Evolutionary conservation across 92 coral and sea anemone genomes (phyloP), one percentile per base, ranked within the genome.

Genomic region (Epizoanthus ramosus): DNA sequence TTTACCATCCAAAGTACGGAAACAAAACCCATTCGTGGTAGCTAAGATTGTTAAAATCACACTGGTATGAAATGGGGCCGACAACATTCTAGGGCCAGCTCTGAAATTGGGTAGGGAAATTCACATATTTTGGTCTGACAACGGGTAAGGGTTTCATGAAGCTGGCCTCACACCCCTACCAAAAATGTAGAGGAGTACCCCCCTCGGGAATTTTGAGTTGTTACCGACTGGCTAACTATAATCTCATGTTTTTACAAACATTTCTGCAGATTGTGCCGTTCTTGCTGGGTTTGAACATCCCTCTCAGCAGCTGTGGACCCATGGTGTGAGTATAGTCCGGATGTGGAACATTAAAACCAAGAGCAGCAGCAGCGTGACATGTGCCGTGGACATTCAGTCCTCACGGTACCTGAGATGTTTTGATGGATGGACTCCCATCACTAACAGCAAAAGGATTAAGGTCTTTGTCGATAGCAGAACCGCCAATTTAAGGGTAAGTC

Each of bases 401-500:
- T 77, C 82, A 14, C 43, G 57, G 2, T 77, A 41, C 39, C 0
- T 77, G 71, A 77, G 58, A 31, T 77, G 82, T 59, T 77, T 59
- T 60, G 8, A 59, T 15, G 82, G 82, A 13, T 77, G 82, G 82
- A 59, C 19, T 37, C 71, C 82, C 58, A 60, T 77, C 3, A 77
- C 71, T 21, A 57, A 77, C 66, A 24, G 39, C 17, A 37, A 59
- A 15, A 77, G 82, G 59, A 61, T 77, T 24, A 41, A 60, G 43
- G 82, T 77, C 15, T 61, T 77, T 77, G 82, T 77, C 13, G 71
- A 77, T 43, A 77, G 39, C 52, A 10, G 13, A 0, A 31, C 81
- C 13, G 81, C 81, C 7, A 67, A 76, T 76, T 37, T 77, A 14
- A 77, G 82, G 82, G 82, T 77, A 19, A 75, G 79, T 6, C 16